phyloP scores from a whole-genome alignment of 2,797 vertebrate species.

The Apogon hyalosoma region DNA sequence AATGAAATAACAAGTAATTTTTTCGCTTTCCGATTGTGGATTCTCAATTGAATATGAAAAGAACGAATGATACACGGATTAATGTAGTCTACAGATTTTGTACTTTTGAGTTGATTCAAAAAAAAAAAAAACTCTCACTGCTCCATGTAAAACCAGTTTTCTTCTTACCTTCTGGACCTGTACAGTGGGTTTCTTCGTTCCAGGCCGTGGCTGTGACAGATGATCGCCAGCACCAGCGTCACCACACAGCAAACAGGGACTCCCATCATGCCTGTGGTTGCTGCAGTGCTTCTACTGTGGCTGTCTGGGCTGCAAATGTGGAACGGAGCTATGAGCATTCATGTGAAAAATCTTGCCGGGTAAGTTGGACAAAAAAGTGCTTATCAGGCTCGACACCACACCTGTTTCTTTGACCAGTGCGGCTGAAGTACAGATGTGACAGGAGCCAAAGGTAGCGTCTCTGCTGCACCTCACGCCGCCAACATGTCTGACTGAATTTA shows the following conservation, averaged over 20 bases:
- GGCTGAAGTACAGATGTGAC: neutral
- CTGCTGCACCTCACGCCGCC: conserved; percentile 14
- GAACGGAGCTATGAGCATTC: neutral
- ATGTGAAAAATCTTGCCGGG: neutral
- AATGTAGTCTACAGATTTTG: too few relatives aligned
- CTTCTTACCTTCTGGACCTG: conserved; percentile 88
- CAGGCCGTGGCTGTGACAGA: conserved; percentile 82
- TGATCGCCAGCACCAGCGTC: conserved; percentile 80
- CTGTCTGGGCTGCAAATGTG: conserved; percentile 12
- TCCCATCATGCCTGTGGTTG: conserved; percentile 82
- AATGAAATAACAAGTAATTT: too few relatives aligned
- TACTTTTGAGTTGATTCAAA: neutral
- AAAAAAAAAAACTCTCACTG: neutral
- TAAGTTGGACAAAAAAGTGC: neutral
- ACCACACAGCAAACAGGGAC: conserved; percentile 77
- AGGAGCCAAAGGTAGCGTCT: neutral
- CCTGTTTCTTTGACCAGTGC: conserved; percentile 7
- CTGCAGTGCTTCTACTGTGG: conserved; percentile 11
- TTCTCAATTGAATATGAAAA: too few relatives aligned
- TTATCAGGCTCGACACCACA: conserved; percentile 1
- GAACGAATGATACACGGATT: too few relatives aligned
- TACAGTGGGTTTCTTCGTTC: conserved; percentile 79
- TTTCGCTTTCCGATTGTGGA: too few relatives aligned
- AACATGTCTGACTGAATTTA: conserved; percentile 11
- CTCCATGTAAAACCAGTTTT: neutral